Conservation (phyloP, 2,113 vertebrate genomes). For the Gopherus flavomarginatus region DNA sequence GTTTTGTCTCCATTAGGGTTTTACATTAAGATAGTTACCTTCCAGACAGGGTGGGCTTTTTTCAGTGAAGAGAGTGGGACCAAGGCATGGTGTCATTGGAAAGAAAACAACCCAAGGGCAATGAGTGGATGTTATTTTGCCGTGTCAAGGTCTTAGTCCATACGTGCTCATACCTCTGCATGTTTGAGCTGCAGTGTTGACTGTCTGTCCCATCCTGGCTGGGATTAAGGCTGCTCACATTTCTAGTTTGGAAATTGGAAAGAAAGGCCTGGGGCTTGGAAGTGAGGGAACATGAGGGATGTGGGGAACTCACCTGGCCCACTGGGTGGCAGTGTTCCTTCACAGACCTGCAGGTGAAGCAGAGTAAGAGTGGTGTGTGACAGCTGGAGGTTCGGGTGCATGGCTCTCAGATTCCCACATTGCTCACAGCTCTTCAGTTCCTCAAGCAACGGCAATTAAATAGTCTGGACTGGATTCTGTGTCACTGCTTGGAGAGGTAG, state of each 20-base stretch:
- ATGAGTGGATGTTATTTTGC: not conserved
- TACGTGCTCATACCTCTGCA: not conserved
- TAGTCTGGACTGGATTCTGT: not conserved
- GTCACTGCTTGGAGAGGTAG: not conserved
- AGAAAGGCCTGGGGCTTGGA: not conserved
- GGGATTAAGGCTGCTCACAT: not conserved
- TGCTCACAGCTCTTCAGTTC: not conserved
- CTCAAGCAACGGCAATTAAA: not conserved
- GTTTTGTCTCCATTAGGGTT: not conserved
- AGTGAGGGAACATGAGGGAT: not conserved
- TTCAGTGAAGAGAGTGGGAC: no score
- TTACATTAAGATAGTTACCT: not conserved
- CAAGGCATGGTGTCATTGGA: not conserved
- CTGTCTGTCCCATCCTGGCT: not conserved
- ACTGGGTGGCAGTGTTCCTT: not conserved
- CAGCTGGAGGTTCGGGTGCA: no score
- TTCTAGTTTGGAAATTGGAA: not conserved
- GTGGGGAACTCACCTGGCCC: not conserved
- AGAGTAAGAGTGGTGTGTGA: not conserved
- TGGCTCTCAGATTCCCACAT: not conserved
- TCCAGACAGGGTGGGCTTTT: no score
- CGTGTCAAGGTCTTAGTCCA: not conserved
- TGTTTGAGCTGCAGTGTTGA: not conserved
- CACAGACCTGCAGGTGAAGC: not conserved
- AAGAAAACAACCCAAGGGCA: not conserved